These are phyloP conservation scores for Schizotus pectinicornis DNA, from an alignment of 2,888 invertebrate genomes.

Conservation along the genomic window DNA sequence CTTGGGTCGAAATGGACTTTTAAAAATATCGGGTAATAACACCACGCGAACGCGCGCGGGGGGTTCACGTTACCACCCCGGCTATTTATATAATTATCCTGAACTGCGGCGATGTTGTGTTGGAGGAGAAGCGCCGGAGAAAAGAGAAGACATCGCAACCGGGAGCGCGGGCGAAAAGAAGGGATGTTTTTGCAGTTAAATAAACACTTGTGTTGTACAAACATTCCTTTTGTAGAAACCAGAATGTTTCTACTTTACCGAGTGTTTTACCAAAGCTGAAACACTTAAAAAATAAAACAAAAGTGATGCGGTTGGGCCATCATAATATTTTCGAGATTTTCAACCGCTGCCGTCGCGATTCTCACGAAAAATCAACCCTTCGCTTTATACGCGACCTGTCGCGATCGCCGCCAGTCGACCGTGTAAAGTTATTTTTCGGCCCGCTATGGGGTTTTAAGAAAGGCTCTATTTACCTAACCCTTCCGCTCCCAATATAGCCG, in stretches of 20 bases:
- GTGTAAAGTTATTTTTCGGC: too few relatives aligned
- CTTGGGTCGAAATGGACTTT: constrained; percentile 14
- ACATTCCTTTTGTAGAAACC: constrained; percentile 40
- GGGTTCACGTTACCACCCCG: constrained; percentile 10
- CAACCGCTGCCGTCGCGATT: too few relatives aligned
- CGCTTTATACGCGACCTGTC: too few relatives aligned
- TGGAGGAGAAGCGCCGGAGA: constrained; percentile 1
- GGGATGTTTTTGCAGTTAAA: constrained; percentile 44
- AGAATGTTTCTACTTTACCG: constrained; percentile 36
- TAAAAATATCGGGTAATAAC: constrained; percentile 9
- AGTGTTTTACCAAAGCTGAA: constrained; percentile 31
- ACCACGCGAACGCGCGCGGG: not conserved
- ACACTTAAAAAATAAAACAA: constrained; percentile 31
- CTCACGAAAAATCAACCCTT: too few relatives aligned
- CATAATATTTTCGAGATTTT: too few relatives aligned
- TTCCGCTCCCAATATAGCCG: too few relatives aligned
- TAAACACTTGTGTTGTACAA: constrained; percentile 43
- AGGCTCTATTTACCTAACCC: too few relatives aligned
- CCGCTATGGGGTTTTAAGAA: too few relatives aligned
- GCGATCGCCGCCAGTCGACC: too few relatives aligned
- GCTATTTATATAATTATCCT: constrained; percentile 4
- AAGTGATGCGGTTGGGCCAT: not conserved
- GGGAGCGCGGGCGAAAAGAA: constrained; percentile 28
- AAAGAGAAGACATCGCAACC: constrained; percentile 11
- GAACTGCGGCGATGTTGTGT: not conserved